Evolutionary conservation across 2,113 vertebrate species (phyloP).

Genomic region (Boulengeromyrus knoepffleri): DNA sequence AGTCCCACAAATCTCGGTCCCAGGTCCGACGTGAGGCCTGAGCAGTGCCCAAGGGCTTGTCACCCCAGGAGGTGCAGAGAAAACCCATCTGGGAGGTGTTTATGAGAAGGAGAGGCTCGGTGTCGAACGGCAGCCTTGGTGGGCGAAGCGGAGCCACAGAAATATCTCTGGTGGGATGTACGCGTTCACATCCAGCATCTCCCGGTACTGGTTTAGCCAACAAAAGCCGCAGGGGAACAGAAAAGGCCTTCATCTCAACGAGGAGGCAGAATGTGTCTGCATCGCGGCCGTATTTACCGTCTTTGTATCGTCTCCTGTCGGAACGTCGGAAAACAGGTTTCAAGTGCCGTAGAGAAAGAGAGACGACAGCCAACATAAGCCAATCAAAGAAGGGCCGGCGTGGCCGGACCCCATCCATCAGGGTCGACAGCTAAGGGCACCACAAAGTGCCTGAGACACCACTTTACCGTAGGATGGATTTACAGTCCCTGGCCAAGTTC

Average conservation of each 20-base stretch:
- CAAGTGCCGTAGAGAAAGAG: not conserved
- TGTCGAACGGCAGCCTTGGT: not conserved
- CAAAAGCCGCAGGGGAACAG: constrained; percentile 15
- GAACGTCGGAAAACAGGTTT: not conserved
- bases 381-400: not conserved
- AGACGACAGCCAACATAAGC: not conserved
- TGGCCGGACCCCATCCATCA: not conserved
- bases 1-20: not conserved
- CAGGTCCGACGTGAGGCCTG: not conserved
- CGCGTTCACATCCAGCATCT: not conserved
- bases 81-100: not conserved
- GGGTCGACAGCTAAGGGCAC: not conserved
- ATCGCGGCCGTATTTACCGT: constrained; percentile 35
- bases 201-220: constrained; percentile 20
- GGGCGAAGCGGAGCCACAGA: not conserved
- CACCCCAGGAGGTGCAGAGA: not conserved
- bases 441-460: not conserved
- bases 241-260: constrained; percentile 11
- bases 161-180: constrained; percentile 13
- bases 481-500: constrained; percentile 3
- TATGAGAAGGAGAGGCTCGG: not conserved
- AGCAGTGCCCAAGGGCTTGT: not conserved
- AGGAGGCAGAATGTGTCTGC: constrained; percentile 35
- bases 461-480: constrained; percentile 8
- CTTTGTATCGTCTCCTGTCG: constrained; percentile 47